Conservation (phyloP, 2,888 invertebrate species). For the Leptura quadrifasciata region DNA sequence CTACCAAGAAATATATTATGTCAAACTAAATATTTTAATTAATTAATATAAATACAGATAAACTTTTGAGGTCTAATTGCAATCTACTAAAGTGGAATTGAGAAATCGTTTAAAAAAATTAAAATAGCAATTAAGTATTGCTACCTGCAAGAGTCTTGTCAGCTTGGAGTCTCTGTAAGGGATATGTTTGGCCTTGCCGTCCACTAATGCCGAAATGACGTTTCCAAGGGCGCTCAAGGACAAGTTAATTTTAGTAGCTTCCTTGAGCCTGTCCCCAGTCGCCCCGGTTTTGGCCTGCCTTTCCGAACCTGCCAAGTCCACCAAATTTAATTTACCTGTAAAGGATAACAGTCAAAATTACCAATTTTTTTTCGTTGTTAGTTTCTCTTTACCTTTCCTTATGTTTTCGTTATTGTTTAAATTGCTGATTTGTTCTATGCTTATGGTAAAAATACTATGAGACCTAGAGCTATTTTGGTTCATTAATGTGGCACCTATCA, state of each 20-base stretch:
- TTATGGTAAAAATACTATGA: slow-evolving; percentile 91
- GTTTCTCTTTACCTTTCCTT: slow-evolving; percentile 64
- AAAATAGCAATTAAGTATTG: neutral
- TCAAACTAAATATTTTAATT: no score
- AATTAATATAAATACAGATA: no score
- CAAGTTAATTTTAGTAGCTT: slow-evolving; percentile 93
- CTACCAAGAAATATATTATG: no score
- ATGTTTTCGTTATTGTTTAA: slow-evolving; percentile 70
- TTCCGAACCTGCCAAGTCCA: slow-evolving; percentile 93
- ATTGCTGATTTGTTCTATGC: slow-evolving; percentile 85
- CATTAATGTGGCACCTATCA: slow-evolving; percentile 91
- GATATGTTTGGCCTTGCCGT: slow-evolving; percentile 87
- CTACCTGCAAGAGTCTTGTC: slow-evolving; percentile 84
- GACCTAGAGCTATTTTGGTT: slow-evolving; percentile 90
- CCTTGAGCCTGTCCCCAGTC: slow-evolving; percentile 88
- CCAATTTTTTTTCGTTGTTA: neutral
- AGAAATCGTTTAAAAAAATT: no score
- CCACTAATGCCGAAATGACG: slow-evolving; percentile 91
- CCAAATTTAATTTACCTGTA: slow-evolving; percentile 86
- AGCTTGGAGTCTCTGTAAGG: slow-evolving; percentile 92
- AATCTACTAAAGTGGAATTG: no score
- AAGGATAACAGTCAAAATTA: slow-evolving; percentile 19
- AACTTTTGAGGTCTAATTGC: no score
- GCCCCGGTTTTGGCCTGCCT: slow-evolving; percentile 90
- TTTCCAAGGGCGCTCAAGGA: slow-evolving; percentile 92